Conservation (phyloP, 37 sponge, comb jelly and placozoan species). For the Beroe ovata region DNA sequence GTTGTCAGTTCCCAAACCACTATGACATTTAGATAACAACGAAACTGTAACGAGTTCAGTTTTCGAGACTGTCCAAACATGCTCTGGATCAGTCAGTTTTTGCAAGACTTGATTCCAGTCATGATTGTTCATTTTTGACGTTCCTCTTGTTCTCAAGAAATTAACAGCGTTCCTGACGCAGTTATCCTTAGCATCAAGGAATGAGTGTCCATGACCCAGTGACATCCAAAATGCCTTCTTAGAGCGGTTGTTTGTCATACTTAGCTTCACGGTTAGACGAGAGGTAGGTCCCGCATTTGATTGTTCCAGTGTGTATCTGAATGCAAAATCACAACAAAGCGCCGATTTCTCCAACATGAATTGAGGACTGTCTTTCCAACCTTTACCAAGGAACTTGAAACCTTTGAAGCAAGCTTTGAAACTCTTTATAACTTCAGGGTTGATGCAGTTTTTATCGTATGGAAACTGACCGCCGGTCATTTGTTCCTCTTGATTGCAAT, state of each 20-base stretch:
- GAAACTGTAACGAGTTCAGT: background rate
- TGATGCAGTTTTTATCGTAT: background rate
- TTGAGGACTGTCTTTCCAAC: background rate
- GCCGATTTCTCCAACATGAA: conserved; percentile 10
- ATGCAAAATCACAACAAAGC: background rate
- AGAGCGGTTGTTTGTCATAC: background rate
- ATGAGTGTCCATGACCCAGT: background rate
- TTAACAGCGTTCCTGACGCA: background rate
- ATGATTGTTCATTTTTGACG: background rate
- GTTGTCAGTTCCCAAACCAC: background rate
- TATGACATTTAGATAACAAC: background rate
- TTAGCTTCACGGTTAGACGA: background rate
- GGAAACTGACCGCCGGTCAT: background rate
- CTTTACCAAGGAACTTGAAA: background rate
- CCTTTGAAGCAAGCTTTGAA: background rate
- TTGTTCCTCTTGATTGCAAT: background rate
- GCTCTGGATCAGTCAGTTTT: background rate
- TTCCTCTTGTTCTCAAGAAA: background rate
- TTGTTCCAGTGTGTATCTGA: background rate
- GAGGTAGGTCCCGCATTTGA: background rate
- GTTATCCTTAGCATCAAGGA: background rate
- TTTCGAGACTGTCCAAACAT: background rate
- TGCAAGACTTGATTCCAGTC: background rate
- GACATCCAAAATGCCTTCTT: background rate
- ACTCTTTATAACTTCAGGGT: background rate